A percentile compares a stretch with the other conserved stretches of the same genome.
Conservation (phyloP, 2,113 vertebrate genomes). For the Aegotheles bennettii region DNA sequence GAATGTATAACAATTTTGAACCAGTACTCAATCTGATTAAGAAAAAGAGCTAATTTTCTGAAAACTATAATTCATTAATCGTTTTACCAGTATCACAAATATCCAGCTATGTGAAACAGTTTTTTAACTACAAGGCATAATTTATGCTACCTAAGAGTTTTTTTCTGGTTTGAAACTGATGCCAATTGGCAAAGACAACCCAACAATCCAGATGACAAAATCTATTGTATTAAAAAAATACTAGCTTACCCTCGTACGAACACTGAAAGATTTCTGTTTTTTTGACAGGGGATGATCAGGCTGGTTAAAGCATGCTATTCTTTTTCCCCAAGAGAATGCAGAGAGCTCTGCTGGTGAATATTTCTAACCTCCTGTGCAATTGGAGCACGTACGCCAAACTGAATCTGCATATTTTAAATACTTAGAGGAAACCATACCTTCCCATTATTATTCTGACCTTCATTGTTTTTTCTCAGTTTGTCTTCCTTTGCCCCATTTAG, state of each 20-base stretch:
- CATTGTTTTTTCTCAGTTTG: not conserved
- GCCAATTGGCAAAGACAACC: not conserved
- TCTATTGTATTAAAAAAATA: not conserved
- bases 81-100: not conserved
- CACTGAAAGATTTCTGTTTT: not conserved
- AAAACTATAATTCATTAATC: not conserved
- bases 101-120: not conserved
- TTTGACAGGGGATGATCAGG: not conserved
- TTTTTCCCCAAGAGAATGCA: not conserved
- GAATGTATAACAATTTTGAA: not conserved
- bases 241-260: not conserved
- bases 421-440: not conserved
- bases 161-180: not conserved
- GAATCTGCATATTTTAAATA: not conserved
- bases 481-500: not conserved
- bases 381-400: not conserved
- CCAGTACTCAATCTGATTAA: not conserved
- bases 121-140: not conserved
- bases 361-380: not conserved
- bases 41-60: not conserved
- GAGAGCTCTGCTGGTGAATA: not conserved
- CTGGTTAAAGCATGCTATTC: not conserved
- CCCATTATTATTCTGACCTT: not conserved
- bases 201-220: not conserved
- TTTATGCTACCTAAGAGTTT: not conserved